These are phyloP conservation scores for Calonectris borealis DNA, from an alignment of 2,113 vertebrate genomes.

Conservation along the genomic window DNA sequence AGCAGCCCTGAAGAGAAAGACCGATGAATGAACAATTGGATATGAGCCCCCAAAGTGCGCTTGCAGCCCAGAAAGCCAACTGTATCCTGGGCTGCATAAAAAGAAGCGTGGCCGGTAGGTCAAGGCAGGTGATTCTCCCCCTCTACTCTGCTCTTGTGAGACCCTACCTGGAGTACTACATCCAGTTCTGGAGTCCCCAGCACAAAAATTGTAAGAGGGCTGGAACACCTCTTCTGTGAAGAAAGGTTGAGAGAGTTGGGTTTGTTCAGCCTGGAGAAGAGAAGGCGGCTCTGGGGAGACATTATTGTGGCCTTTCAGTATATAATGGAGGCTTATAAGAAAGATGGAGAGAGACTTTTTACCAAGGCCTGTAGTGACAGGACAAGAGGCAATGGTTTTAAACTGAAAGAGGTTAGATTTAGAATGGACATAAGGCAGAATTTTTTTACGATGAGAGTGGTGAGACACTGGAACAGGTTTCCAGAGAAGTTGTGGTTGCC, in stretches of 20 bases:
- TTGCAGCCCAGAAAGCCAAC: not conserved
- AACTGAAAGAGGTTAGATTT: not conserved
- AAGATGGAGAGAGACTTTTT: not conserved
- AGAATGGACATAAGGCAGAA: not conserved
- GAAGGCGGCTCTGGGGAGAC: not conserved
- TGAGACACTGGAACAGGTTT: not conserved
- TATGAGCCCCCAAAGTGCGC: not conserved
- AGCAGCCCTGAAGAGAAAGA: not conserved
- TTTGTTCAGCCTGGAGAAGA: not conserved
- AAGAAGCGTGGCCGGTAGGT: not conserved
- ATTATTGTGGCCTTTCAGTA: not conserved
- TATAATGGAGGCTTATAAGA: not conserved
- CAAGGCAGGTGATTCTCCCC: not conserved
- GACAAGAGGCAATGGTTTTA: not conserved
- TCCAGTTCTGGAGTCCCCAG: too few relatives aligned
- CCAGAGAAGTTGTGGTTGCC: not conserved
- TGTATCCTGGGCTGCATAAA: not conserved
- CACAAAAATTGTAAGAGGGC: too few relatives aligned
- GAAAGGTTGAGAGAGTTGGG: not conserved
- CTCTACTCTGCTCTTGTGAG: not conserved
- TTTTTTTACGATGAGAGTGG: not conserved
- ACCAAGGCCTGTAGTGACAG: not conserved
- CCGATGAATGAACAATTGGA: not conserved
- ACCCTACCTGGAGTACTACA: too few relatives aligned
- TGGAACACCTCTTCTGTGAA: too few relatives aligned